phyloP scores from a whole-genome alignment of 2,888 invertebrate species.

The Cosmia trapezina region DNA sequence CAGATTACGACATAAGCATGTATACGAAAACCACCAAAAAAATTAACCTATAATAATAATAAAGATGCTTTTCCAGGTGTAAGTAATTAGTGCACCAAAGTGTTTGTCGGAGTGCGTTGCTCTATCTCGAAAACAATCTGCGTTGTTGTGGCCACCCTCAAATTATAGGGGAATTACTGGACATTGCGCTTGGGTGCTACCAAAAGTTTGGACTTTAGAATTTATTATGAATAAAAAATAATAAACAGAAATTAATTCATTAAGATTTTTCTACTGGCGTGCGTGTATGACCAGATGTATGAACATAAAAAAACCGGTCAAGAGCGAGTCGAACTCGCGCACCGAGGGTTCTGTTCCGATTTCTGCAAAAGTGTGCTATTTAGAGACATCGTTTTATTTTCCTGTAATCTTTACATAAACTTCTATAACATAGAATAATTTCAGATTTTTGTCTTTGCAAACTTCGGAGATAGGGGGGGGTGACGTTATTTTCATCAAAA shows the following conservation, averaged over 20 bases:
- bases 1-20: conserved; percentile 26
- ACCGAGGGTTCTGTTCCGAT: no score
- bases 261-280: background rate
- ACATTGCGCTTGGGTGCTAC: conserved; percentile 68
- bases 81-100: conserved; percentile 74
- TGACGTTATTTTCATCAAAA: no score
- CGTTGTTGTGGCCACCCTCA: conserved; percentile 84
- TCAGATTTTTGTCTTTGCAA: no score
- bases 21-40: conserved; percentile 43
- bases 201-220: conserved; percentile 66
- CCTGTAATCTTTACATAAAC: no score
- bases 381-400: no score
- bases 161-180: conserved; percentile 85
- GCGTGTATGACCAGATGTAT: no score
- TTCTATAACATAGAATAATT: no score
- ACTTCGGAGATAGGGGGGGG: no score
- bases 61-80: conserved; percentile 74
- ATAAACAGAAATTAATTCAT: background rate
- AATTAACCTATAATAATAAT: conserved; percentile 40
- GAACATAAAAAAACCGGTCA: no score
- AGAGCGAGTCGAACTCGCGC: no score
- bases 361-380: no score
- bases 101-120: conserved; percentile 68
- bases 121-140: conserved; percentile 82
- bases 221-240: background rate